Base-by-base conservation (phyloP, 2,888 invertebrate genomes). In the Choreutis nemorana region DNA sequence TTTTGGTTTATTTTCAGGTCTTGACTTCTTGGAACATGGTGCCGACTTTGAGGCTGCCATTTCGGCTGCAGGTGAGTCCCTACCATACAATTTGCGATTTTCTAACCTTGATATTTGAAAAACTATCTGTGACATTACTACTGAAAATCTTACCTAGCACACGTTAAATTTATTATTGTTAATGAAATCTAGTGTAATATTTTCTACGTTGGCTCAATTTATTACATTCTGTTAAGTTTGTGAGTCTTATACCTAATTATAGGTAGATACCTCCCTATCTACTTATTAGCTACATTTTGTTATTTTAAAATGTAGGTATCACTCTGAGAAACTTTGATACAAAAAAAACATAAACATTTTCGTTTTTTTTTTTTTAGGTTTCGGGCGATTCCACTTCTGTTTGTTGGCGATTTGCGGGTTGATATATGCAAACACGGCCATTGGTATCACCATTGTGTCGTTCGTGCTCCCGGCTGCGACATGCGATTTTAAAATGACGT, bases 391-490 rank as follows among this genome's bases (percentile, higher is more conserved):
- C 70, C 92, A 93, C 61, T 85, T 86, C 55, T 82, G 85, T 44
- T 72, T 93, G 42, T 66, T 91, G 58, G 81, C 87, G 32, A 66
- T 92, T 62, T 87, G 88, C 48, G 91, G 91, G 12, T 75, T 91
- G 52, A 91, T 92, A 39, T 91, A 91, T 58, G 78, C 90, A 42
- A 90, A 91, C 72, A 90, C 91, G 25, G 91, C 92, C 31, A 84
- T 93, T 40, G 91, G 89, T 16, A 87, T 89, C 48, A 87, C 88
- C 28, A 90, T 87, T 42, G 82, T 92, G 36, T 91, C 91, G 23
- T 91, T 93, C 57, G 87, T 93, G 33, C 66, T 94, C 33, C 92
- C 93, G 3, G 85, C 91, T 3, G 92, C 91, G 27, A 87, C 88
- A 57, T 90, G 90, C 70, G 90, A 90, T 67, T 90, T 90, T 70